Base-by-base conservation (phyloP, 2,113 vertebrate species). In the Lepus americanus region DNA sequence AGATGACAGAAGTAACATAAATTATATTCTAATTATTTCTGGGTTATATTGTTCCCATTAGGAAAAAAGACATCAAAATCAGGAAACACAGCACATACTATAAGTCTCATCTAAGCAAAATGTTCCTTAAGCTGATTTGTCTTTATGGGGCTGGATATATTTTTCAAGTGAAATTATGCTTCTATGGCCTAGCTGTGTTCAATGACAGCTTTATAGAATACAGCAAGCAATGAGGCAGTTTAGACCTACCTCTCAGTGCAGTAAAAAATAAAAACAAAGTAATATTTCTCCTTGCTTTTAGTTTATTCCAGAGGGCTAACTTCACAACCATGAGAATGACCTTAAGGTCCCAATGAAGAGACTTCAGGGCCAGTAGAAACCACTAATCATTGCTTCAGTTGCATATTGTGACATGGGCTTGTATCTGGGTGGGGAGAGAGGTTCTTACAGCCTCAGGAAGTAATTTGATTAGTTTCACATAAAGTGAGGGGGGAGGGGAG, bases 81-180 rank as follows among this genome's bases (percentile, higher is more conserved):
- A 23, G 3, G 33, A 39, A 87, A 92, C 27, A 66, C 49, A 73
- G 22, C 55, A 36, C 27, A 29, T 70, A 51, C 19, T 55, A 9
- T 13, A 66, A 23, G 29, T 78, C 19, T 83, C 11, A 59, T 20
- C 31, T 39, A 39, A 79, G 64, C 20, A 74, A 87, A 69, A 8
- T 67, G 63, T 92, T 92, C 39, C 39, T 92, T 92, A 79, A 79
- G 27, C 70, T 59, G 3, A n/a, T 77, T 87, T 80, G 66, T 83
- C 79, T 93, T 36, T 90, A 39, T 59, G 22, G 19, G 29, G 3
- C 29, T 90, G 51, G 31, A 36, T 36, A 51, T 33, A 78, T 53
- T 87, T 92, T 90, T 59, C 79, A 63, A 61, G 59, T 33, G 64
- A 85, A 88, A 91, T 29, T 59, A n/a, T 86, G 64, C 20, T 17